Evolutionary conservation across 2,113 vertebrate genomes (phyloP).

Genomic region (Podocnemis expansa): DNA sequence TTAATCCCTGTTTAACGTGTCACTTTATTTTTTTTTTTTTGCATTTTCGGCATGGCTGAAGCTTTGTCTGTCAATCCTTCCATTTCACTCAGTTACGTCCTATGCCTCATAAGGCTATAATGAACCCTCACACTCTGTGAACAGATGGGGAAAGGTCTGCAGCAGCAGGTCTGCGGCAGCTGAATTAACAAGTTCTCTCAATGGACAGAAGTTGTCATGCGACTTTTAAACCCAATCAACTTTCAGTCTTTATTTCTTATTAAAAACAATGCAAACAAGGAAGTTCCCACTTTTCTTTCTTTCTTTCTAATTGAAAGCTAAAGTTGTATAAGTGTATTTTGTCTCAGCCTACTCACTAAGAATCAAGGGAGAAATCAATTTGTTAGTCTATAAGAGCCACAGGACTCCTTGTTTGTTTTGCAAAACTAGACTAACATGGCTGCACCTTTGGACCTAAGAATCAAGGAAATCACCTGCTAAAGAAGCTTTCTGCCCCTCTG

Average conservation of each 20-base stretch:
- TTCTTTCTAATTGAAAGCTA: not conserved
- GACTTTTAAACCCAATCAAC: not conserved
- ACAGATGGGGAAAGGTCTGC: not conserved
- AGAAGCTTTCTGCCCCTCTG: too few species aligned
- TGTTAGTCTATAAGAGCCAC: too few species aligned
- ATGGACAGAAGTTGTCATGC: not conserved
- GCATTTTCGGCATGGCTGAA: not conserved
- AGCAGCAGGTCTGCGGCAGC: constrained; percentile 2
- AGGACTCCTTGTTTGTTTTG: too few species aligned
- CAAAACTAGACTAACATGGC: too few species aligned
- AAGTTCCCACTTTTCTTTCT: not conserved
- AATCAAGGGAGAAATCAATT: too few species aligned
- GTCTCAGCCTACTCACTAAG: not conserved
- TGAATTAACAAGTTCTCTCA: constrained; percentile 13
- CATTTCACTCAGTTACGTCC: not conserved
- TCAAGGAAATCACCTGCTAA: not conserved
- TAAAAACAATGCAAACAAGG: not conserved
- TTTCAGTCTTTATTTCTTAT: constrained; percentile 11
- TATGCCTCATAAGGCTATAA: not conserved
- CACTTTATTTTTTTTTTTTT: too few species aligned
- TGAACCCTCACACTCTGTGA: not conserved
- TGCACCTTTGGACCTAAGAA: too few species aligned
- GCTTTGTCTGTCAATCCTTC: not conserved
- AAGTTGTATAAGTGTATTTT: rapidly evolving
- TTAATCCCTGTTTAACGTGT: rapidly evolving